Evolutionary conservation across 2,113 vertebrate genomes (phyloP).

Genomic region (Strigops habroptila): DNA sequence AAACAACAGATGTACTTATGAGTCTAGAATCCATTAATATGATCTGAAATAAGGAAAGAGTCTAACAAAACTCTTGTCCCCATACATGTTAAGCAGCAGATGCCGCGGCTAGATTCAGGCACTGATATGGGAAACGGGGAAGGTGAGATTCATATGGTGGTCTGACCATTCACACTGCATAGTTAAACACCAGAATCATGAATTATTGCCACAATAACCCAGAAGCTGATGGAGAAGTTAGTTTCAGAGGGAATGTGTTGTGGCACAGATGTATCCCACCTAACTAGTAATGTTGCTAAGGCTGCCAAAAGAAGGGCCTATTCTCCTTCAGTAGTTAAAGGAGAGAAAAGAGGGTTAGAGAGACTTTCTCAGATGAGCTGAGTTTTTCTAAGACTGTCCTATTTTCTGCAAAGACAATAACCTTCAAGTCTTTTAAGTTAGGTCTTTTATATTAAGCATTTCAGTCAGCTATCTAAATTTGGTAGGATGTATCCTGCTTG

Average conservation of each 20-base stretch:
- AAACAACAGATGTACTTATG: background rate
- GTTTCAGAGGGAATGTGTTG: background rate
- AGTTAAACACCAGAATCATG: background rate
- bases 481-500: background rate
- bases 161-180: background rate
- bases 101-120: rapidly evolving
- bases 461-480: background rate
- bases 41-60: background rate
- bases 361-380: background rate
- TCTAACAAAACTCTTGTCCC: background rate
- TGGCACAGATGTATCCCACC: background rate
- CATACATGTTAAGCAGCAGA: background rate
- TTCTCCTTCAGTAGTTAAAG: background rate
- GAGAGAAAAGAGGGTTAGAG: background rate
- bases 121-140: background rate
- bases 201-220: background rate
- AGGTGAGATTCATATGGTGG: background rate
- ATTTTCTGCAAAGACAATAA: background rate
- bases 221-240: background rate
- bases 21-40: background rate
- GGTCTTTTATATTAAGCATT: background rate
- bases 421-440: background rate
- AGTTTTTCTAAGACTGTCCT: background rate
- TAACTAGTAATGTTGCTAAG: background rate
- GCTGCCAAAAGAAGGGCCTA: background rate